Evolutionary conservation across 2,113 vertebrate genomes (phyloP), one percentile per base, ranked within the genome.

Genomic region (Lamprologus lemairii): DNA sequence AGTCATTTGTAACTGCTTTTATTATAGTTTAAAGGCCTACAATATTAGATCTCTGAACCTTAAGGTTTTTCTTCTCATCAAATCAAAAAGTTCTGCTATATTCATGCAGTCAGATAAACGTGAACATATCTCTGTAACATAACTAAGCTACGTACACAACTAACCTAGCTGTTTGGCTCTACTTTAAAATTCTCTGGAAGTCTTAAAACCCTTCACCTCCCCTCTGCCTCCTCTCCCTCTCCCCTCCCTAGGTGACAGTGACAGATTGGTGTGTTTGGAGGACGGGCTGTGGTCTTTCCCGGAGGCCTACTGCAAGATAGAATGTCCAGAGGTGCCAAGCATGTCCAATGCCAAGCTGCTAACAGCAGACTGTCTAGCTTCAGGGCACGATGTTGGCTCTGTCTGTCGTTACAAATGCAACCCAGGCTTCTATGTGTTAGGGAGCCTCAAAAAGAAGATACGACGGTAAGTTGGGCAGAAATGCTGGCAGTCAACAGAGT

Each of bases 231-330:
- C 23, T 33, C 28, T 1, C 13, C 26, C n/a, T 80, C 35, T 53
- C 93, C 23, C 94, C 90, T 81, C 91, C 16, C 40, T 91, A 99
- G 99, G 98, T 83, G 93, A 95, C 90, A 99, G 95, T 87, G 96
- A 98, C 21, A 97, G 97, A 96, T 88, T 99, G 93, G 97, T 96
- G 63, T 99, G 99, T 93, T 95, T 98, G 89, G 98, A 98, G 80
- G 98, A 99, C 0, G 97, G 98, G 3, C 96, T 99, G 51, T 99
- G 99, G 99, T 99, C 98, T 1, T 97, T 98, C 71, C 99, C 99
- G 0, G 98, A 99, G 91, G 98, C 97, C 45, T 99, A 98, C 94
- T 99, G 99, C 95, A 99, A 99, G 94, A 92, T 99, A 13, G 98
- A 99, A 87, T 99, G 99, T 1, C 95, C 94, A 0, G 91, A 92